phyloP scores from a whole-genome alignment of 2,888 invertebrate species.

The Rhagophthalmus giganteus region DNA sequence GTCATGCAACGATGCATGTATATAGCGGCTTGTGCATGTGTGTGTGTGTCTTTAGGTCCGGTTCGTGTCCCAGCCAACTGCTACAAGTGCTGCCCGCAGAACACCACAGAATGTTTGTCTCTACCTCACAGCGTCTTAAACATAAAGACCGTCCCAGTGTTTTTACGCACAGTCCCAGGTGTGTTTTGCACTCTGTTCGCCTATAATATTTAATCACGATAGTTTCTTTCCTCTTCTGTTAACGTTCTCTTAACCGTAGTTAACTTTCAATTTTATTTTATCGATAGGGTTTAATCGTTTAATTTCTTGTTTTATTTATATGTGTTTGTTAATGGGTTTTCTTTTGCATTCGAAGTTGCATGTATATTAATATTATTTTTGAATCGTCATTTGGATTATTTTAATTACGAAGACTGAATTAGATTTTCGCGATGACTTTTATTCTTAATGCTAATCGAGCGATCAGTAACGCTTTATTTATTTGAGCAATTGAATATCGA shows the following conservation, averaged over 20 bases:
- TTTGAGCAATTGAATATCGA: background rate
- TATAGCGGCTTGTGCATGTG: constrained; percentile 33
- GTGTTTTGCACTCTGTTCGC: constrained; percentile 45
- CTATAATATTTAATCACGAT: too few relatives aligned
- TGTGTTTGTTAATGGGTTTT: background rate
- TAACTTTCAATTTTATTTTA: too few relatives aligned
- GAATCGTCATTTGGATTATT: background rate
- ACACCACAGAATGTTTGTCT: constrained; percentile 54
- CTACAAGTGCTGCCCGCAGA: constrained; percentile 71
- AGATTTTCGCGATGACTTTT: background rate
- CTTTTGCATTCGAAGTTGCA: background rate
- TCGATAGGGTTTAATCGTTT: too few relatives aligned
- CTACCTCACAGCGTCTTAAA: constrained; percentile 65
- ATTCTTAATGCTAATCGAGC: background rate
- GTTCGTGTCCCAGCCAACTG: constrained; percentile 89
- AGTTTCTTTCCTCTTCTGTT: too few relatives aligned
- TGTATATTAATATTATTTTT: background rate
- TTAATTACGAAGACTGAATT: background rate
- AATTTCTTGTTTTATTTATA: background rate
- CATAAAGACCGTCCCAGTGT: constrained; percentile 64
- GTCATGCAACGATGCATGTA: constrained; percentile 19
- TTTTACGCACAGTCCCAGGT: constrained; percentile 55
- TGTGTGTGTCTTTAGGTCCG: constrained; percentile 67
- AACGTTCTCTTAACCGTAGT: too few relatives aligned
- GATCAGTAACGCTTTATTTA: background rate